A percentile compares a stretch with the other conserved stretches of the same genome.
Conservation (phyloP, 2,888 invertebrate genomes). For the Gisinianus flammeolus region DNA sequence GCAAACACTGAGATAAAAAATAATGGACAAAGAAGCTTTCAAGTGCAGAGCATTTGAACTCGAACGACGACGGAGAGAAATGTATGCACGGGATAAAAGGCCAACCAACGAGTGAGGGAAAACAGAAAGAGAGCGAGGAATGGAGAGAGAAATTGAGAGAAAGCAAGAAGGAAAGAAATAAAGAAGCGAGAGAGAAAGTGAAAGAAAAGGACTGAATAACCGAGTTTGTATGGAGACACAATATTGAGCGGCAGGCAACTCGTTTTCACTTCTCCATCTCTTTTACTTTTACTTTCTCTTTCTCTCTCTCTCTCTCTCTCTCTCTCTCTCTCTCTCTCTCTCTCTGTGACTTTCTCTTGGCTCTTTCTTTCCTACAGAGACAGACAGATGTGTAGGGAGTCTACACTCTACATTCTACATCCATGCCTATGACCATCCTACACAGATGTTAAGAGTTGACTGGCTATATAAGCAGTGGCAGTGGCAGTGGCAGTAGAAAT, state of each 20-base stretch:
- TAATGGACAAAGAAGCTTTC: conserved; percentile 34
- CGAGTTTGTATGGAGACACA: too few relatives aligned
- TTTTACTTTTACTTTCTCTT: too few relatives aligned
- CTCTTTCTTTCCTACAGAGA: neutral
- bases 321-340: too few relatives aligned
- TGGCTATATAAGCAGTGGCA: neutral
- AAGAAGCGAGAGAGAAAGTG: too few relatives aligned
- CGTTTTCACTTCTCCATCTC: too few relatives aligned
- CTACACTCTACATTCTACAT: too few relatives aligned
- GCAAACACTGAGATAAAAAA: conserved; percentile 26
- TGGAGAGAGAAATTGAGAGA: neutral
- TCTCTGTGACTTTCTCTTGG: neutral
- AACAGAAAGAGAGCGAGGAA: neutral
- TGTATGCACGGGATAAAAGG: conserved; percentile 9
- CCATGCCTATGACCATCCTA: neutral
- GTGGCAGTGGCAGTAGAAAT: neutral
- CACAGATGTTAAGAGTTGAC: neutral
- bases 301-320: too few relatives aligned
- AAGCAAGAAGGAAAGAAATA: too few relatives aligned
- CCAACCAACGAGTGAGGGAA: neutral
- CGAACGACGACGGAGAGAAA: conserved; percentile 13
- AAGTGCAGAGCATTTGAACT: conserved; percentile 17
- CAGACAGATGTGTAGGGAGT: too few relatives aligned
- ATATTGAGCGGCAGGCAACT: conserved; percentile 5
- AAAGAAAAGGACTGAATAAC: too few relatives aligned